Evolutionary conservation across 1,140 invertebrate species (phyloP), one percentile per base, ranked within the genome.

Genomic region (Drosophila suzukii): DNA sequence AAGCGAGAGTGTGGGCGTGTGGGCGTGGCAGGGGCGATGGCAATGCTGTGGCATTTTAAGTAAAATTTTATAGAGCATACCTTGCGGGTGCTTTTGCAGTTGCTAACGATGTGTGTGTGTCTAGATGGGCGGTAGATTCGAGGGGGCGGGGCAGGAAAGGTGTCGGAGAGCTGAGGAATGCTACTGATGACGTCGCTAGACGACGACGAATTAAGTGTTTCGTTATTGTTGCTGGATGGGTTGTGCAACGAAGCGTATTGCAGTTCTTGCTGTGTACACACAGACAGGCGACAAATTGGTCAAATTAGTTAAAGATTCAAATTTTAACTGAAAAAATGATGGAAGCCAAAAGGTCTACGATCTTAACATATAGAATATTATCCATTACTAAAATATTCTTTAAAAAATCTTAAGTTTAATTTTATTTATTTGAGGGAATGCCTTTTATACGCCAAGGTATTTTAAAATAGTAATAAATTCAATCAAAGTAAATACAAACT

Each of bases 1-100:
- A 61, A 74, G 57, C 8, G 63, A 67, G 66, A 38, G 49, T 46
- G 59, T 71, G 82, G 75, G 78, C 61, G 49, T 46, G 59, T 74
- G 82, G 75, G 78, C 61, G 82, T 78, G 81, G 65, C 65, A 47
- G 2, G 57, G 71, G 63, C 57, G 62, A 56, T 20, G 55, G 65
- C 51, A 79, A 79, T 86, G 78, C 70, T 85, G 82, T 81, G 82
- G 82, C 83, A 82, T 86, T 86, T 78, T 86, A 86, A 86, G 78
- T 82, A 82, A 81, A 78, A 86, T 86, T 86, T 86, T 82, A 86
- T 81, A 88, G 78, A 82, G 82, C 82, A 77, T 78, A 86, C 78
- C 74, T 81, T 78, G 70, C 73, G 68, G 78, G 65, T 84, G 46
- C 59, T 62, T 67, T 71, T 51, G 39, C 46, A 57, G 65, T 50